phyloP scores from a whole-genome alignment of 2,888 invertebrate species.

The Agrotis segetum region DNA sequence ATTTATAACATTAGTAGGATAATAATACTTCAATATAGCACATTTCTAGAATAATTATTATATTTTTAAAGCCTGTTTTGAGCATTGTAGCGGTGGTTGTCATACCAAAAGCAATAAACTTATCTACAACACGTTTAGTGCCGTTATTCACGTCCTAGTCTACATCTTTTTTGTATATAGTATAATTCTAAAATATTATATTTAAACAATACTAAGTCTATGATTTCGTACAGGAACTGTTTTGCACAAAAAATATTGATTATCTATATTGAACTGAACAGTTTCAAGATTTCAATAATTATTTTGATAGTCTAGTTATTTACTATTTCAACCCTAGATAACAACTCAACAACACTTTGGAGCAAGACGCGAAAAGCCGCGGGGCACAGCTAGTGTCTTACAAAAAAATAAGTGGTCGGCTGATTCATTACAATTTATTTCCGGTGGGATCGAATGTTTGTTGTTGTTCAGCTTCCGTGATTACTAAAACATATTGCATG shows the following conservation, averaged over 20 bases:
- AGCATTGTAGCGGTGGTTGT: background rate
- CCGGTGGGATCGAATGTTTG: conserved; percentile 67
- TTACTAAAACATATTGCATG: conserved; percentile 57
- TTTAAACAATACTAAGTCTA: background rate
- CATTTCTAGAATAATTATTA: background rate
- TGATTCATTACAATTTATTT: conserved; percentile 65
- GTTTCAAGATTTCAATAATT: background rate
- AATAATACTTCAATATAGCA: too few relatives aligned
- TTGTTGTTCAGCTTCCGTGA: conserved; percentile 69
- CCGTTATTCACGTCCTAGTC: conserved; percentile 13
- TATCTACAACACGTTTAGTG: background rate
- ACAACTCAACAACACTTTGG: background rate
- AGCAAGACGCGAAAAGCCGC: background rate
- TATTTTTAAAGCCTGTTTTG: background rate
- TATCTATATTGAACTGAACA: background rate
- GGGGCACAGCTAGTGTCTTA: conserved; percentile 8
- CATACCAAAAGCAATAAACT: conserved; percentile 2
- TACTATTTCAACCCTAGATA: background rate
- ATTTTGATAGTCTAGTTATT: background rate
- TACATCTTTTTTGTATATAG: background rate
- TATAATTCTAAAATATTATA: background rate
- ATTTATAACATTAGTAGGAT: too few relatives aligned
- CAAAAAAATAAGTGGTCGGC: conserved; percentile 38
- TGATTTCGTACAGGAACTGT: background rate
- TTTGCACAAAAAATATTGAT: too few relatives aligned